Percentiles rank a stretch among this genome's conserved stretches.
Conservation (phyloP, 2,888 invertebrate genomes). For the Brenthis ino region DNA sequence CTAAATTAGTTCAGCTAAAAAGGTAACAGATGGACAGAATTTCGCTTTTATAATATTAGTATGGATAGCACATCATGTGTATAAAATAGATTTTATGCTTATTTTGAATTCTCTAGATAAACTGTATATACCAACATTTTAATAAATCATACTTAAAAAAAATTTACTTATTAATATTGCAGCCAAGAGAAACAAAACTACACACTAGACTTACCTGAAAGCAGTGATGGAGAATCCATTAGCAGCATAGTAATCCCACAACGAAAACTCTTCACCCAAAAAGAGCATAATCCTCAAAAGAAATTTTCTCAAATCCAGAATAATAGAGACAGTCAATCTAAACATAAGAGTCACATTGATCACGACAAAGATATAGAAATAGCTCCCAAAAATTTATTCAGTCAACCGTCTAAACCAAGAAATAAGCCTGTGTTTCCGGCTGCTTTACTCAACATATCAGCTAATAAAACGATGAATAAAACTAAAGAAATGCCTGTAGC, state of each 20-base stretch:
- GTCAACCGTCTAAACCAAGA: constrained; percentile 47
- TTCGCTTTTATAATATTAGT: no score
- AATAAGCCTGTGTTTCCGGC: constrained; percentile 60
- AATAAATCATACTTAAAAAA: no score
- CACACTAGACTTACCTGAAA: constrained; percentile 63
- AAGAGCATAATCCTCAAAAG: constrained; percentile 54
- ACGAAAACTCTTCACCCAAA: constrained; percentile 62
- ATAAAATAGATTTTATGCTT: no score
- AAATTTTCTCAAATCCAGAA: constrained; percentile 54
- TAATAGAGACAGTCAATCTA: constrained; percentile 55
- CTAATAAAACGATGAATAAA: constrained; percentile 60
- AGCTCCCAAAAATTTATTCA: constrained; percentile 58
- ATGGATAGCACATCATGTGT: no score
- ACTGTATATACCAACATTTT: no score
- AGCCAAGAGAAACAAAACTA: constrained; percentile 63
- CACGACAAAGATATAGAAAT: constrained; percentile 53
- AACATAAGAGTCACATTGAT: constrained; percentile 49
- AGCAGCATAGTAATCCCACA: constrained; percentile 69
- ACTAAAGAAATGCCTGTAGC: constrained; percentile 50
- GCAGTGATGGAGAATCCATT: constrained; percentile 70
- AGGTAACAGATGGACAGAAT: no score
- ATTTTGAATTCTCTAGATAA: no score
- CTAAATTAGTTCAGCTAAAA: no score
- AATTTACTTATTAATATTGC: constrained; percentile 41
- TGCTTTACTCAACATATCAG: constrained; percentile 58